Evolutionary conservation across 2,113 vertebrate genomes (phyloP).

Genomic region (Anarhynchus alexandrinus): DNA sequence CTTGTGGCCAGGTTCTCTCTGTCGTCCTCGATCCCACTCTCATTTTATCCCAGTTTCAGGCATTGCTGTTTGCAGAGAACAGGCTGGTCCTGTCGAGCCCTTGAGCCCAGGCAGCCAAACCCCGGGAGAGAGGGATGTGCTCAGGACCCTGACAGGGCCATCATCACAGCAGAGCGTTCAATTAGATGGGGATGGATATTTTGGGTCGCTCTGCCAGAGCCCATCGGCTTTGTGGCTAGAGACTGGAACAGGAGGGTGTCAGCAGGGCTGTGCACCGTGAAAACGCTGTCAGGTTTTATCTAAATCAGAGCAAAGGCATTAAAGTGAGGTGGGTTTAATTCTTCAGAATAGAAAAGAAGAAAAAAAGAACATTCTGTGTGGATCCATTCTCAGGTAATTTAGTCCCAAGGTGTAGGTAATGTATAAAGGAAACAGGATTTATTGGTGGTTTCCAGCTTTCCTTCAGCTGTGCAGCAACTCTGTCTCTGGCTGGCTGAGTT

Average conservation of each 20-base stretch:
- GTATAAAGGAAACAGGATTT: background rate
- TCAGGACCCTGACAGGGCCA: background rate
- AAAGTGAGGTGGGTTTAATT: background rate
- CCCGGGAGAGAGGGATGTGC: background rate
- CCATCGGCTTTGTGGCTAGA: background rate
- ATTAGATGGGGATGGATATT: background rate
- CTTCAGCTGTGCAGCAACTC: background rate
- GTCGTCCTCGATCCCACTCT: background rate
- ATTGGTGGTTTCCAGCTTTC: background rate
- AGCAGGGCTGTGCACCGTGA: background rate
- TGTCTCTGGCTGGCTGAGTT: background rate
- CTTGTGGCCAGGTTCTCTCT: background rate
- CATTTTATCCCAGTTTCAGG: background rate
- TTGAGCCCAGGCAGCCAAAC: background rate
- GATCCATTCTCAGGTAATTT: background rate
- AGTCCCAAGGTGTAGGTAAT: background rate
- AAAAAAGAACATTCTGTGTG: background rate
- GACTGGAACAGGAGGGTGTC: background rate
- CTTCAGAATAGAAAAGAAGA: background rate
- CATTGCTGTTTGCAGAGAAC: background rate
- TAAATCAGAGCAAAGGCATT: background rate
- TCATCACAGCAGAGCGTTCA: accelerated
- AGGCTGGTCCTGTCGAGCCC: background rate
- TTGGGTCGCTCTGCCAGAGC: background rate
- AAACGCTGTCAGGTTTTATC: background rate